Base-by-base conservation (phyloP, 2,888 invertebrate genomes). In the Nomada fucata region DNA sequence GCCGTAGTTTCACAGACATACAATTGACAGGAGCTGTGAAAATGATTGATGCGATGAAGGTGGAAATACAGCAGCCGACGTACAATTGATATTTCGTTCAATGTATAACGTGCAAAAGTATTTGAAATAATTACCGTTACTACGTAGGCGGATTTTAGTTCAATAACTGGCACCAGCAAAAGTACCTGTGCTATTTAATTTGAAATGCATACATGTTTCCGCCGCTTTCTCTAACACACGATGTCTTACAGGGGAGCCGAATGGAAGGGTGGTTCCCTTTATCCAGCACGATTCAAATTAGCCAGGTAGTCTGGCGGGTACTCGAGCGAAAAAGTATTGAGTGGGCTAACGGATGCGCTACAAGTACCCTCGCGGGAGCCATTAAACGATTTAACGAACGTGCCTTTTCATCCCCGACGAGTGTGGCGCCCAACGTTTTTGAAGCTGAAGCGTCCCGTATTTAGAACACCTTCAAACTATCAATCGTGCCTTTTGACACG, bases 201-300 rank as follows among this genome's bases (percentile, higher is more conserved):
- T 7, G 0, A 36, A 36, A 36, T 7, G 5, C 36, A 9, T 5
- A 36, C 36, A 36, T 36, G 36, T 36, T 7, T 36, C 36, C 36
- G 36, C 36, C 5, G 0, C 36, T 11, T 42, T 53, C 13, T 42
- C 20, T 36, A 20, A 15, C 44, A 59, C 20, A 61, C 20, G n/a
- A 36, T 5, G 7, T 57, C n/a, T 29, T 29, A 2, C 23, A n/a
- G 3, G 3, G 0, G 0, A 11, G 15, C n/a, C 61, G 36, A 57
- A n/a, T 23, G 44, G 23, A 0, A n/a, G 3, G 23, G 53, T 3
- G 20, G n/a, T 47, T 55, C 53, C 44, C 75, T 60, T 72, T 60
- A 53, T 55, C 64, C 72, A 75, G 79, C 65, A 64, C 68, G 81
- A 85, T 76, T 86, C 76, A 76, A 85, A 85, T 83, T 84, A 75